Percentiles rank a stretch among this genome's conserved stretches.
phyloP scores from a whole-genome alignment of 2,113 vertebrate genomes.

The Mustela lutreola region DNA sequence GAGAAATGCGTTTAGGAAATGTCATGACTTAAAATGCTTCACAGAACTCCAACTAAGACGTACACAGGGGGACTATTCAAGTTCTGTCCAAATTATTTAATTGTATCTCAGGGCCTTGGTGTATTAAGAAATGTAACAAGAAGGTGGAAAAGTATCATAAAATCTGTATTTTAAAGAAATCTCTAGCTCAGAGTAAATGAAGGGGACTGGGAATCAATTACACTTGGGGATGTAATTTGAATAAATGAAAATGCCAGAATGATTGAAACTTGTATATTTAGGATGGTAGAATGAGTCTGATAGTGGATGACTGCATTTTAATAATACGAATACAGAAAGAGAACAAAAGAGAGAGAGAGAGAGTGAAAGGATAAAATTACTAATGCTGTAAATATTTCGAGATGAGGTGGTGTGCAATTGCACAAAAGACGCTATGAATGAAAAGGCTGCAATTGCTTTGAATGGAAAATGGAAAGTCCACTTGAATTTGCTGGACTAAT shows the following conservation, averaged over 20 bases:
- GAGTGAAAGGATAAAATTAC: not conserved
- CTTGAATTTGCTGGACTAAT: not conserved
- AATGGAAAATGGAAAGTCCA: not conserved
- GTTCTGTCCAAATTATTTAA: conserved; percentile 72
- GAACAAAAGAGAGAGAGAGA: not conserved
- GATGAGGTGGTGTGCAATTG: not conserved
- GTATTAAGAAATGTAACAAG: conserved; percentile 68
- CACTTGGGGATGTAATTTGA: conserved; percentile 62
- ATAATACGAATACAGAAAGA: conserved; percentile 38
- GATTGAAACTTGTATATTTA: conserved; percentile 65
- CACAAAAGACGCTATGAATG: not conserved
- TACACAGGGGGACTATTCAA: conserved; percentile 46
- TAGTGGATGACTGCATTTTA: conserved; percentile 52
- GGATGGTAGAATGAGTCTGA: conserved; percentile 35
- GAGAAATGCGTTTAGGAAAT: conserved; percentile 53
- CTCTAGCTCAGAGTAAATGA: conserved; percentile 64
- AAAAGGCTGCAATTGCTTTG: not conserved
- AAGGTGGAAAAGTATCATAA: conserved; percentile 60
- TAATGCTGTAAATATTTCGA: conserved; percentile 16
- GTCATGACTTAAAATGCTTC: conserved; percentile 44
- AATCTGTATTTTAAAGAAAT: conserved; percentile 74
- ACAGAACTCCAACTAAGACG: conserved; percentile 2
- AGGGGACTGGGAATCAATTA: conserved; percentile 73
- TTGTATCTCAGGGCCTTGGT: conserved; percentile 56
- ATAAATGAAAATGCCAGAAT: conserved; percentile 75